A percentile compares a stretch with the other conserved stretches of the same genome.
Conservation (phyloP, 2,797 vertebrate species). For the Atherinosoma microstoma region DNA sequence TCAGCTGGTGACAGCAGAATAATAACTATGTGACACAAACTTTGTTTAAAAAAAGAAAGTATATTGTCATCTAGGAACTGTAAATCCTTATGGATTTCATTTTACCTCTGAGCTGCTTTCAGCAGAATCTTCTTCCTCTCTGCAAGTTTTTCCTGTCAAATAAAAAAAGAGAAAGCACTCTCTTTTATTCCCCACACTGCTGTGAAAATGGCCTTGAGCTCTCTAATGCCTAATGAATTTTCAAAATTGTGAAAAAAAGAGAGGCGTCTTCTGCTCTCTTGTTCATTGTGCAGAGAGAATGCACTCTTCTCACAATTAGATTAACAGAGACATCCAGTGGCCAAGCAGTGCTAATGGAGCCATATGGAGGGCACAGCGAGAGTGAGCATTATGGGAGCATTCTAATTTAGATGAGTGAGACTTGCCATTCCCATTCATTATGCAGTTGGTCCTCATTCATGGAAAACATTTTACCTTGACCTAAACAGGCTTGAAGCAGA, state of each 20-base stretch:
- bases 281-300: constrained; percentile 4
- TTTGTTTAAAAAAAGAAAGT: constrained; percentile 18
- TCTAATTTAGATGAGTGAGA: background rate
- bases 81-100: constrained; percentile 20
- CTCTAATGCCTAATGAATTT: constrained; percentile 45
- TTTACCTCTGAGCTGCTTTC: constrained; percentile 90
- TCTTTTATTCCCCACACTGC: constrained; percentile 39
- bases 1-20: constrained; percentile 39
- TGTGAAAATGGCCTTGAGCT: constrained; percentile 50
- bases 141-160: constrained; percentile 81
- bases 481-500: background rate
- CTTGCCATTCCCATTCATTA: background rate
- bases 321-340: constrained; percentile 76
- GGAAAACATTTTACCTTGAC: background rate
- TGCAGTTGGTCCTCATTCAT: background rate
- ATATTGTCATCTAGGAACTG: constrained; percentile 10
- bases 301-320: constrained; percentile 32
- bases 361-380: background rate
- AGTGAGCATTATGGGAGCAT: background rate
- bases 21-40: constrained; percentile 22
- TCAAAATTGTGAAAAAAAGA: constrained; percentile 24
- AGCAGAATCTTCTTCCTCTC: constrained; percentile 88
- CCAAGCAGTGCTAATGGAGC: constrained; percentile 17
- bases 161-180: constrained; percentile 37
- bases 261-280: constrained; percentile 19